phyloP scores from a whole-genome alignment of 2,113 vertebrate genomes.

The Mesoclemmys tuberculata region DNA sequence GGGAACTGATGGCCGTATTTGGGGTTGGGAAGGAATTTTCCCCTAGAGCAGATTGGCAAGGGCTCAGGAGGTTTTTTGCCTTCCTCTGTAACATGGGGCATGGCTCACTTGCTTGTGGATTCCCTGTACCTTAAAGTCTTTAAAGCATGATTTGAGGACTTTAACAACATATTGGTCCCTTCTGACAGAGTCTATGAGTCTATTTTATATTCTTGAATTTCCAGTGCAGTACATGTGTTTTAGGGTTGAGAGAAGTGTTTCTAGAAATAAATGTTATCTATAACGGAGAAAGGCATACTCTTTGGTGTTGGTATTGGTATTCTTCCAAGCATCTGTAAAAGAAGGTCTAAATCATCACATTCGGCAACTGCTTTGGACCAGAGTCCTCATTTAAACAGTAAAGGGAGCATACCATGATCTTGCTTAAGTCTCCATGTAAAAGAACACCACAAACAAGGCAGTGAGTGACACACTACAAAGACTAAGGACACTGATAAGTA shows the following conservation, averaged over 20 bases:
- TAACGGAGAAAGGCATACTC: not conserved
- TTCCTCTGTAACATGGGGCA: too few species aligned
- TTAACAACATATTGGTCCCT: too few species aligned
- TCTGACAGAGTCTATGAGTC: too few species aligned
- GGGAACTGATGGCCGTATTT: too few species aligned
- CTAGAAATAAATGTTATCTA: not conserved
- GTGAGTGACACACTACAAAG: not conserved
- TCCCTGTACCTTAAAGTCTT: too few species aligned
- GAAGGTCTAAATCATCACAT: not conserved
- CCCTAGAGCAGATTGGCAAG: too few species aligned
- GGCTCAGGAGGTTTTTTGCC: too few species aligned
- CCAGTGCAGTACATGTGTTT: not conserved
- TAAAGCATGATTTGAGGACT: too few species aligned
- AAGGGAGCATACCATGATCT: not conserved
- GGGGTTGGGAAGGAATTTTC: too few species aligned
- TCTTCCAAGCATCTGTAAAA: not conserved
- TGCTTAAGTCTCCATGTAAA: not conserved
- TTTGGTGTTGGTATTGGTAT: not conserved
- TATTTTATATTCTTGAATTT: not conserved
- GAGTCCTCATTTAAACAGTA: not conserved
- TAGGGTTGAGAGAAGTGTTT: rapidly evolving
- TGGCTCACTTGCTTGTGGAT: too few species aligned
- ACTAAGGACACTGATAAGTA: not conserved
- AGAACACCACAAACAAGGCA: not conserved
- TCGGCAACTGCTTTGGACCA: not conserved